A percentile compares a stretch with the other conserved stretches of the same genome.
Conservation (phyloP, 2,797 vertebrate species). For the Petrocephalus schoutedeni region DNA sequence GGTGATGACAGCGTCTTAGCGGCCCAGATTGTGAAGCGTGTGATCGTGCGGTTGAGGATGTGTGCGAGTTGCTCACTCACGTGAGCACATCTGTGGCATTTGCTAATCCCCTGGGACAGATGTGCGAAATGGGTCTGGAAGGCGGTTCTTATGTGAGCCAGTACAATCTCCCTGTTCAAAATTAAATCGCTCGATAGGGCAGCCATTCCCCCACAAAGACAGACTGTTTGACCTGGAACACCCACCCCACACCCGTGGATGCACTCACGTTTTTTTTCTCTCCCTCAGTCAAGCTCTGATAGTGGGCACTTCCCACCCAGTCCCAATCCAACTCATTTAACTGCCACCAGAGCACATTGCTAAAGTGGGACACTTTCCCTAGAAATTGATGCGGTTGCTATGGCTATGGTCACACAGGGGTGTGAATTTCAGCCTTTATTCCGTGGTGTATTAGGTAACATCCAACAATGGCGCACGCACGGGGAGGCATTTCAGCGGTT, state of each 20-base stretch:
- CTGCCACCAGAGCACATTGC: conserved; percentile 19
- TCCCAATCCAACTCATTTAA: conserved; percentile 20
- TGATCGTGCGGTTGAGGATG: neutral
- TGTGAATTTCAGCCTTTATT: conserved; percentile 22
- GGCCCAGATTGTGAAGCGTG: neutral
- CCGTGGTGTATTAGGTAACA: conserved; percentile 18
- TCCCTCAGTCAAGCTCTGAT: neutral
- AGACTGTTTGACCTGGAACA: conserved; percentile 4
- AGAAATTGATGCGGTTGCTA: conserved; percentile 44
- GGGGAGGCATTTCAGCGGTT: neutral
- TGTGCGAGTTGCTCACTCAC: neutral
- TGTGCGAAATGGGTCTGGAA: neutral
- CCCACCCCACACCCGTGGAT: neutral
- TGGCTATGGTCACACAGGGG: conserved; percentile 19
- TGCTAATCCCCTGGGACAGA: neutral
- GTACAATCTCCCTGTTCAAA: neutral
- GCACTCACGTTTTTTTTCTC: neutral
- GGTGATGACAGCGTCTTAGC: neutral
- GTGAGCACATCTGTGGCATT: neutral
- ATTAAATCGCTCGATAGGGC: conserved; percentile 2
- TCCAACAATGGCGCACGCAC: neutral
- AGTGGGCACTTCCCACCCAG: neutral
- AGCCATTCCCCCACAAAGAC: neutral
- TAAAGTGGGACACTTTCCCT: conserved; percentile 31
- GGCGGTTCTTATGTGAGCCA: neutral